A percentile compares a stretch with the other conserved stretches of the same genome.
Evolutionary conservation across 2,888 invertebrate species (phyloP).

Genomic region (Lottia scabra): DNA sequence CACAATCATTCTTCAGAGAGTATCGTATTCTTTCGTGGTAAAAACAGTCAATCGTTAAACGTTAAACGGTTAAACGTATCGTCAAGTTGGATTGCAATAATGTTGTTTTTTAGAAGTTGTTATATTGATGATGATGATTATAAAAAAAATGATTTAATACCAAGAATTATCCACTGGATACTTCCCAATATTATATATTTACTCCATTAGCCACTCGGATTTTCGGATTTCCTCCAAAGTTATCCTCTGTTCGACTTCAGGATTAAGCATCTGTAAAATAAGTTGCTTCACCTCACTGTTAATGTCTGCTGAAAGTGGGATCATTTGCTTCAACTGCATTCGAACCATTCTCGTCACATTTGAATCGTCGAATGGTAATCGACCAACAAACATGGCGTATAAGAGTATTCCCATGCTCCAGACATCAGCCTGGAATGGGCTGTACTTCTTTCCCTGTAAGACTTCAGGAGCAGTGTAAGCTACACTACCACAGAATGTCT

Average conservation of each 20-base stretch:
- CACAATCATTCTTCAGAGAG: no score
- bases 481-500: conserved; percentile 1
- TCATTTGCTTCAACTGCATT: background rate
- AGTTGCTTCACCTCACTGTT: background rate
- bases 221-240: background rate
- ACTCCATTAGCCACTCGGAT: background rate
- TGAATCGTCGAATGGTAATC: conserved; percentile 2
- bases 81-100: no score
- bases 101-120: background rate
- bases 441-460: background rate
- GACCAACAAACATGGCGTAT: background rate
- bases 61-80: background rate
- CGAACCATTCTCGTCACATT: background rate
- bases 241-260: background rate
- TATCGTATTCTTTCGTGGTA: no score
- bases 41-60: background rate
- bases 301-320: background rate
- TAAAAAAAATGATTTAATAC: background rate
- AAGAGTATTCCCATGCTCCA: background rate
- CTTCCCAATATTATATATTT: background rate
- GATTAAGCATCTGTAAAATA: background rate
- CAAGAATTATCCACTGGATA: background rate
- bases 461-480: conserved; percentile 2
- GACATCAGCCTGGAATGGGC: background rate
- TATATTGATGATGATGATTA: background rate